These are phyloP conservation scores for Ips nitidus DNA, from an alignment of 1,140 invertebrate species.

Conservation along the genomic window DNA sequence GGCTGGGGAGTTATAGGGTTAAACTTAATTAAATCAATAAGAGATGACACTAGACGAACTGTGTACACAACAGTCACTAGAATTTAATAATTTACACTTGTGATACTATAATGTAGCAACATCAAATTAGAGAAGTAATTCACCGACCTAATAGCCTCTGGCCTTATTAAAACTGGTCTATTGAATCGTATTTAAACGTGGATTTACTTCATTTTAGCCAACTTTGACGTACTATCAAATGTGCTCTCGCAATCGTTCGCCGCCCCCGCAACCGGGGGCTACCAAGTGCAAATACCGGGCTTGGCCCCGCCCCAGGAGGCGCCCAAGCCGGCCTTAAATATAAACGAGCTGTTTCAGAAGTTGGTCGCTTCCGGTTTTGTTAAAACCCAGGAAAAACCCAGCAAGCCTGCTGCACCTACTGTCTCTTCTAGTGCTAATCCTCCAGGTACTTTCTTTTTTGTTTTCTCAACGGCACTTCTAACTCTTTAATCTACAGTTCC, in stretches of 20 bases:
- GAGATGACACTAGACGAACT: no score
- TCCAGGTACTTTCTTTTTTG: not conserved
- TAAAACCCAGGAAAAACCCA: slow-evolving; percentile 47
- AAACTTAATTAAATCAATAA: no score
- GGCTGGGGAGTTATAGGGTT: no score
- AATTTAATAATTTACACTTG: no score
- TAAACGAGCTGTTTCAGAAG: slow-evolving; percentile 81
- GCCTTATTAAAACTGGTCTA: no score
- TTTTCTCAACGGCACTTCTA: no score
- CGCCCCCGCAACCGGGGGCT: slow-evolving; percentile 57
- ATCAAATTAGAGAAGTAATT: no score
- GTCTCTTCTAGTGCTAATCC: not conserved
- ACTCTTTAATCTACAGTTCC: no score
- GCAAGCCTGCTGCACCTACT: not conserved
- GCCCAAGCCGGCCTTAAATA: slow-evolving; percentile 55
- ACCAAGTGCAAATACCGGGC: slow-evolving; percentile 55
- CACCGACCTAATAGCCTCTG: no score
- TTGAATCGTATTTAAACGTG: not conserved
- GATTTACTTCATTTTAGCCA: slow-evolving; percentile 41
- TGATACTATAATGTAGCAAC: no score
- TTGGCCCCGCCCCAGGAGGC: slow-evolving; percentile 41
- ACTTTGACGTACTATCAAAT: slow-evolving; percentile 65
- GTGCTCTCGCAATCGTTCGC: slow-evolving; percentile 64
- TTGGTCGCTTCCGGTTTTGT: slow-evolving; percentile 84
- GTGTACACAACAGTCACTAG: no score